These are phyloP conservation scores for Megalurothrips usitatus DNA, from an alignment of 2,888 invertebrate genomes.

Conservation along the genomic window DNA sequence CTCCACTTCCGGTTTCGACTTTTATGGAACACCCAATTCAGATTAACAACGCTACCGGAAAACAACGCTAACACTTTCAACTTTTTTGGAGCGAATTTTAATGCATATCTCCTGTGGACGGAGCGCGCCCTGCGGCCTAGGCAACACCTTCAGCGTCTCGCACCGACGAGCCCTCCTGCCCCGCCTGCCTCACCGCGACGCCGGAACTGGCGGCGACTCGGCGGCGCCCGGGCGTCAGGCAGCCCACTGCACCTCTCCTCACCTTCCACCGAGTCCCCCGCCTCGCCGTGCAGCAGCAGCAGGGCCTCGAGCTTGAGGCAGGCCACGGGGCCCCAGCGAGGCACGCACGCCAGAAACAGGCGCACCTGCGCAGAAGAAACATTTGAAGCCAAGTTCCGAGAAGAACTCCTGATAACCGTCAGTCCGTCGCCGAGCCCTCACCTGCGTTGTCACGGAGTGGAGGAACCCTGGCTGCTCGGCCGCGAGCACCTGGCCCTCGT, in stretches of 20 bases:
- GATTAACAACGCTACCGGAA: no score
- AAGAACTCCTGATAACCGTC: neutral
- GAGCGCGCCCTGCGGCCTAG: no score
- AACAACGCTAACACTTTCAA: no score
- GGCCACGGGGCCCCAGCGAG: neutral
- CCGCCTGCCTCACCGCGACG: neutral
- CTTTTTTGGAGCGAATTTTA: no score
- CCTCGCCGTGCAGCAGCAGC: neutral
- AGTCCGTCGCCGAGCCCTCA: neutral
- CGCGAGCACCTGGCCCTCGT: neutral
- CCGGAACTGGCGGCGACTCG: no score
- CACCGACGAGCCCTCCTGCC: no score
- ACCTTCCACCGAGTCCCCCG: constrained; percentile 1
- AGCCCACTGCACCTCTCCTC: neutral
- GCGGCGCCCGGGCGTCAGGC: neutral
- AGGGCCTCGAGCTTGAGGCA: constrained; percentile 10
- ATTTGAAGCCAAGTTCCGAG: no score
- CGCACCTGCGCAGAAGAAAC: neutral
- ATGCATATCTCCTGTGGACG: no score
- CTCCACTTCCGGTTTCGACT: no score
- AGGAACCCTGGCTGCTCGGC: neutral
- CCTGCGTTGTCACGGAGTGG: neutral
- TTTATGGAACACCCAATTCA: no score
- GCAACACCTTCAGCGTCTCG: neutral
- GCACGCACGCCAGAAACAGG: neutral